Base-by-base conservation (phyloP, 2,113 vertebrate species). In the Talpa occidentalis region DNA sequence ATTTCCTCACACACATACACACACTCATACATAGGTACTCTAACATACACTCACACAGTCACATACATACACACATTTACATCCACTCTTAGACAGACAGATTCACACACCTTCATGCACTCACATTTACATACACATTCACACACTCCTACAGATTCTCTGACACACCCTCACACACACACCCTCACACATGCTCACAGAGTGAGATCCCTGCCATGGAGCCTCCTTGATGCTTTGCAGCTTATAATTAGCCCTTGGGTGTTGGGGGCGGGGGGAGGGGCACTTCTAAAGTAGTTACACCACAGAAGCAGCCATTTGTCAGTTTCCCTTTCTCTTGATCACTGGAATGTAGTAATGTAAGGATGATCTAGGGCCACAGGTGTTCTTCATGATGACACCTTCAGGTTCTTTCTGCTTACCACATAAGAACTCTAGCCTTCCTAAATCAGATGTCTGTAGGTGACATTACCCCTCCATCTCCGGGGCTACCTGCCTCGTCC, bases 281-380 rank as follows among this genome's bases (percentile, higher is more conserved):
- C 56, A 32, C 22, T 4, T 6, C 28, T 2, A 3, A 26, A 28
- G 52, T 16, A 3, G 9, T 28, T 40, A 2, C 0, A 14, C 56
- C 26, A 37, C 44, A 11, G 28, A 70, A 6, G 19, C 12, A 6
- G 6, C 15, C 24, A 1, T 21, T 14, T 49, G 49, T 16, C 17
- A 30, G 4, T 21, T 21, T n/a, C 7, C 26, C 22, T 54, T 66
- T 44, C 28, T 40, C 67, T 28, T 0, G 0, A 5, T 12, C 37
- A 22, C 15, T 10, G 26, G 2, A 47, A 37, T 5, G 17, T 0
- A 26, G 6, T 32, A 7, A 19, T 14, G 35, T 64, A 49, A 70
- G 60, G 35, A 35, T 35, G 22, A 44, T 26, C 28, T 56, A 6
- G 4, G 19, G 49, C 64, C 15, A 3, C 10, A 70, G 47, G 62